Conservation (phyloP, 2,888 invertebrate genomes). For the Dichetophora obliterata region DNA sequence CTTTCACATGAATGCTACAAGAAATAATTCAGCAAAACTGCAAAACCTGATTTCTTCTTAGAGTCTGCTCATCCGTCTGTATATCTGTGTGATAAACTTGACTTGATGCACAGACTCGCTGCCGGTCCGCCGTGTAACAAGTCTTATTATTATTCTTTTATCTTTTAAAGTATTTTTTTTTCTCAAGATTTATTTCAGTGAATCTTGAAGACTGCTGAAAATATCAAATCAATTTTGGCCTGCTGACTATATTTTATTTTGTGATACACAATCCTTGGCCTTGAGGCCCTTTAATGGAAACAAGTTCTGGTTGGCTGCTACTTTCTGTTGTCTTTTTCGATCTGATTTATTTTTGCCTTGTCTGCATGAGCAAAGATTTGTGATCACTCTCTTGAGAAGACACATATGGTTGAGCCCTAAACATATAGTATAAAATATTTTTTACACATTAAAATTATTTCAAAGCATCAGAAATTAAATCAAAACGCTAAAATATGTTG, state of each 20-base stretch:
- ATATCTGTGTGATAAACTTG: too few relatives aligned
- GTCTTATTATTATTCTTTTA: too few relatives aligned
- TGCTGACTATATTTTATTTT: not conserved
- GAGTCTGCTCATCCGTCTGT: too few relatives aligned
- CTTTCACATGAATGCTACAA: too few relatives aligned
- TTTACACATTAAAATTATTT: not conserved
- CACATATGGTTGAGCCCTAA: not conserved
- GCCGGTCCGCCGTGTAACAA: too few relatives aligned
- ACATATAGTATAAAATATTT: too few relatives aligned
- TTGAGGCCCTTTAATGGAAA: slow-evolving; percentile 64
- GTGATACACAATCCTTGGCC: slow-evolving; percentile 60
- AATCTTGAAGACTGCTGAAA: not conserved
- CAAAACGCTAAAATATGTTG: too few relatives aligned
- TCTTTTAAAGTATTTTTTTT: not conserved
- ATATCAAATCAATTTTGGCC: not conserved
- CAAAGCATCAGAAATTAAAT: too few relatives aligned
- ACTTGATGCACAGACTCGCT: too few relatives aligned
- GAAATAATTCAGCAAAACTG: too few relatives aligned
- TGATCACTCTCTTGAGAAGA: not conserved
- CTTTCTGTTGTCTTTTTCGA: not conserved
- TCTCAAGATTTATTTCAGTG: slow-evolving; percentile 34
- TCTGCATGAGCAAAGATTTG: not conserved
- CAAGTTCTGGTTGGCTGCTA: slow-evolving; percentile 37
- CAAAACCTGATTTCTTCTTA: too few relatives aligned
- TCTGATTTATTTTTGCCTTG: not conserved